Evolutionary conservation across 2,113 vertebrate species (phyloP).

Genomic region (Irena cyanogastra): DNA sequence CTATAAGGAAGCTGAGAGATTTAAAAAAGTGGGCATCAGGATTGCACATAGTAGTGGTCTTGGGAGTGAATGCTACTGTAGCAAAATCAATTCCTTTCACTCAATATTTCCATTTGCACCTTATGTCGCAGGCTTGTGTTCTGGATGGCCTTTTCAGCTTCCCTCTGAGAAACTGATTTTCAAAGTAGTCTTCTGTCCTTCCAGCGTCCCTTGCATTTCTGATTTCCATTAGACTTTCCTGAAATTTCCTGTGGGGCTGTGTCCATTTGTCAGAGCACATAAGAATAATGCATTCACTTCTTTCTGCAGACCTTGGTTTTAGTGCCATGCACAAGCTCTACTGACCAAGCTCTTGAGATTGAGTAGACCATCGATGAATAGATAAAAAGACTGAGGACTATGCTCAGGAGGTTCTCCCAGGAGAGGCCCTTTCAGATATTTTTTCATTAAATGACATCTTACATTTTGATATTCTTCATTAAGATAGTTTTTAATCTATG

Average conservation of each 20-base stretch:
- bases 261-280: not conserved
- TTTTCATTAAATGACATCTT: not conserved
- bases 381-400: not conserved
- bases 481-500: not conserved
- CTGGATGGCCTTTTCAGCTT: not conserved
- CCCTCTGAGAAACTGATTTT: not conserved
- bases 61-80: not conserved
- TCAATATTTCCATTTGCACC: slow-evolving; percentile 15
- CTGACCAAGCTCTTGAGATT: not conserved
- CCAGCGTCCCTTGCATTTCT: not conserved
- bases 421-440: not conserved
- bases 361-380: fast-evolving
- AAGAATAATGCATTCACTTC: not conserved
- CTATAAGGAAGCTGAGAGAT: not conserved
- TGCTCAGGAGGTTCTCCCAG: not conserved
- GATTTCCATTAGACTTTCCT: not conserved
- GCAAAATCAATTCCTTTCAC: slow-evolving; percentile 27
- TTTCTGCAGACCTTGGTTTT: not conserved
- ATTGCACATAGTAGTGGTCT: not conserved
- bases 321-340: not conserved
- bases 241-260: not conserved
- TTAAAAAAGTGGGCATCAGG: not conserved
- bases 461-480: not conserved
- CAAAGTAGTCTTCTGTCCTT: not conserved
- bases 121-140: not conserved